These are phyloP conservation scores for Nudaria mundana DNA, from an alignment of 2,888 invertebrate species.

Conservation along the genomic window DNA sequence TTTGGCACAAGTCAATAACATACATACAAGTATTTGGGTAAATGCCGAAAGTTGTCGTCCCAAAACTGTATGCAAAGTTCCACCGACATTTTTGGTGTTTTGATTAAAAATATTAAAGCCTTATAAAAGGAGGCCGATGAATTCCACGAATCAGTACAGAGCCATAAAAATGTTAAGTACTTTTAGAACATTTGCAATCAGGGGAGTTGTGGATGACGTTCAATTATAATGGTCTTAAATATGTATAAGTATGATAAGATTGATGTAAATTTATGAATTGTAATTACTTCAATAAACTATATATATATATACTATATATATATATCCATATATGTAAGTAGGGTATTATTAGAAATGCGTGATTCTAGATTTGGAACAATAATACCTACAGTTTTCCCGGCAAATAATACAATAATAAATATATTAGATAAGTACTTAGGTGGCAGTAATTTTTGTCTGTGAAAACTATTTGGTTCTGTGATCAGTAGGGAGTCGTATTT, in stretches of 20 bases:
- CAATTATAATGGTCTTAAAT: constrained; percentile 26
- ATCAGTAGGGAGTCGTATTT: too few relatives aligned
- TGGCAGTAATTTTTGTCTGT: too few relatives aligned
- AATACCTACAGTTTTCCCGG: too few relatives aligned
- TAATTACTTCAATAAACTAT: constrained; percentile 3
- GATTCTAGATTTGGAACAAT: too few relatives aligned
- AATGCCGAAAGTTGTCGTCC: constrained; percentile 16
- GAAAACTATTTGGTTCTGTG: too few relatives aligned
- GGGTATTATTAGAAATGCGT: too few relatives aligned
- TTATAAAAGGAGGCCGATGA: constrained; percentile 28
- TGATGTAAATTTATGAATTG: constrained; percentile 9
- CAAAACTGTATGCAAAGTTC: constrained; percentile 14
- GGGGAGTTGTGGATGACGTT: constrained; percentile 16
- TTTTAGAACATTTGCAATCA: constrained; percentile 21
- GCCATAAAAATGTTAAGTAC: constrained; percentile 32
- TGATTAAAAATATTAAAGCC: constrained; percentile 29
- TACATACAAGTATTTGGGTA: constrained; percentile 20
- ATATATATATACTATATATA: too few relatives aligned
- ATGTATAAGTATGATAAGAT: constrained; percentile 10
- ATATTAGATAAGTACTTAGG: too few relatives aligned
- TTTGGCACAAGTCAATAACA: constrained; percentile 22
- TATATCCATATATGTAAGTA: too few relatives aligned
- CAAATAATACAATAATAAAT: too few relatives aligned
- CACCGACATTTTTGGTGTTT: constrained; percentile 25
- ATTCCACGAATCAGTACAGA: constrained; percentile 26